Percentiles rank a stretch among this genome's conserved stretches.
These are phyloP conservation scores for Xiphophorus couchianus DNA, from an alignment of 2,113 vertebrate genomes.

Conservation along the genomic window DNA sequence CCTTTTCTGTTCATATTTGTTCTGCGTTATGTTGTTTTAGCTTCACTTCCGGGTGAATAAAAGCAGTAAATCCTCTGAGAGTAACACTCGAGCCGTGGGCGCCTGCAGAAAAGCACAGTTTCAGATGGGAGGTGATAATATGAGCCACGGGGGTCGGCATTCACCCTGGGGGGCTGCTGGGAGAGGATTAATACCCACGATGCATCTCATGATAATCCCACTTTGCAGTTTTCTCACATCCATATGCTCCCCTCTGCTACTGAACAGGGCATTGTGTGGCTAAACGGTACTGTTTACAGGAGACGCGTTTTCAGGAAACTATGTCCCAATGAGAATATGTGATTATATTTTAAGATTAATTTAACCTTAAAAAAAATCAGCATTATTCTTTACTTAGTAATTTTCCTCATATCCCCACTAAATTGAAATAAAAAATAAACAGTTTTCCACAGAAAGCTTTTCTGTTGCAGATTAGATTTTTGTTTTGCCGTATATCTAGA, in stretches of 20 bases:
- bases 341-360: slow-evolving; percentile 29
- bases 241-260: slow-evolving; percentile 24
- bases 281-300: slow-evolving; percentile 36
- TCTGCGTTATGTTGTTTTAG: neutral
- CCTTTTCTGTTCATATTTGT: slow-evolving; percentile 39
- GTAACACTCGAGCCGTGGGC: slow-evolving; percentile 8
- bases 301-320: slow-evolving; percentile 13
- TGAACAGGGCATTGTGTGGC: slow-evolving; percentile 32
- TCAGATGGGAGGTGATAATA: slow-evolving; percentile 45
- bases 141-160: slow-evolving; percentile 18
- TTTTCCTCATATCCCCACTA: slow-evolving; percentile 10
- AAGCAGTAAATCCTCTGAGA: slow-evolving; percentile 26
- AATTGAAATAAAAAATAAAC: neutral
- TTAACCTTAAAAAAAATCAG: neutral
- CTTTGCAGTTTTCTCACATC: slow-evolving; percentile 17
- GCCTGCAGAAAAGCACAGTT: slow-evolving; percentile 56
- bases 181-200: slow-evolving; percentile 57
- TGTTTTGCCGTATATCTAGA: neutral
- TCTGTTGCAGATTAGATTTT: neutral
- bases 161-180: neutral
- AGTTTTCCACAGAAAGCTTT: neutral
- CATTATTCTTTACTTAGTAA: slow-evolving; percentile 15
- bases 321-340: neutral
- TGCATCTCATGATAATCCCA: slow-evolving; percentile 60
- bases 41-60: slow-evolving; percentile 22